These are phyloP conservation scores for Lasioglossum figueresi DNA, from an alignment of 2,888 invertebrate genomes.

Conservation along the genomic window DNA sequence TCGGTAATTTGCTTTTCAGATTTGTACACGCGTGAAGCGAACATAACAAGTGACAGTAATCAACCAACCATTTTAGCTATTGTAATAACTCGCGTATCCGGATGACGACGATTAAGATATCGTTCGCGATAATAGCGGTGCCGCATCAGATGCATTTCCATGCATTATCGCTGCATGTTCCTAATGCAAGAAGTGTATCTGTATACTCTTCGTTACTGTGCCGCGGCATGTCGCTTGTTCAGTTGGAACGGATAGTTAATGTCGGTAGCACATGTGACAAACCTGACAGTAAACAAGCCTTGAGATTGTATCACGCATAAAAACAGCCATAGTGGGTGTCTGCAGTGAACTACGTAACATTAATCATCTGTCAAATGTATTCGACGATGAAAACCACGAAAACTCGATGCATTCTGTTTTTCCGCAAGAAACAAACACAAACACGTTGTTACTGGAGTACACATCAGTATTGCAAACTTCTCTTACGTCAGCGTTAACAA, in stretches of 20 bases:
- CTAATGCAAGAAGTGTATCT: slow-evolving; percentile 1
- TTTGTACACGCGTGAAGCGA: background rate
- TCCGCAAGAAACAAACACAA: background rate
- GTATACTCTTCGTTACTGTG: background rate
- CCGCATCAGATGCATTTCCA: slow-evolving; percentile 2
- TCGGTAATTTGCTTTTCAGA: background rate
- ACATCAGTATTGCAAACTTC: background rate
- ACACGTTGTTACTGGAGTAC: background rate
- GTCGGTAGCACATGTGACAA: slow-evolving; percentile 2
- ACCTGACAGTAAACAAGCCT: slow-evolving; percentile 4
- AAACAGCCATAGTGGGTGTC: background rate
- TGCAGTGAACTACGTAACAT: background rate
- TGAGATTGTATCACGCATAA: background rate
- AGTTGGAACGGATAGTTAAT: background rate
- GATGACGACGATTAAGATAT: background rate
- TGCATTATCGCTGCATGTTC: background rate
- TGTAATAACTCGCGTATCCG: slow-evolving; percentile 2
- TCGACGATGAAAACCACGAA: background rate
- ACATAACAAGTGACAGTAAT: background rate
- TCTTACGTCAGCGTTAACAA: background rate
- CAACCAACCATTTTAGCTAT: background rate
- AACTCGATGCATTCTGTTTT: background rate
- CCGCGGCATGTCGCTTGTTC: background rate
- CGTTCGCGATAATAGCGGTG: background rate
- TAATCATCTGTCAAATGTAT: background rate